These are phyloP conservation scores for Iselma pallidipennis DNA, from an alignment of 2,888 invertebrate species.

Conservation along the genomic window DNA sequence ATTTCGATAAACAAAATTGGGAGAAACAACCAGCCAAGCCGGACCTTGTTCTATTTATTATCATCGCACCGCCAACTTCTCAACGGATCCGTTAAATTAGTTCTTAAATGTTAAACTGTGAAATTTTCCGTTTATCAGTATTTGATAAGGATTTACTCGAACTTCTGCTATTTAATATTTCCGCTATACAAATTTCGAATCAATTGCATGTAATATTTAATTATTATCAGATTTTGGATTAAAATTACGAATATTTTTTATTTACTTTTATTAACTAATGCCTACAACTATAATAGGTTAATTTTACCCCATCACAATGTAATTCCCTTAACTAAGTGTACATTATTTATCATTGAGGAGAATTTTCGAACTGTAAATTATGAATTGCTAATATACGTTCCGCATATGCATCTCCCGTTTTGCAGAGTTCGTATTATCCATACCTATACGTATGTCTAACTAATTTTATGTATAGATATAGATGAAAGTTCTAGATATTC, in stretches of 20 bases:
- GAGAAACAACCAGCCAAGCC: constrained; percentile 10
- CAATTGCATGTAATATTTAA: constrained; percentile 36
- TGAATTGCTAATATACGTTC: background rate
- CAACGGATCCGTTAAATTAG: constrained; percentile 27
- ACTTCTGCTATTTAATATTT: constrained; percentile 48
- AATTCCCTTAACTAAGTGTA: background rate
- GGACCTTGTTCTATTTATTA: constrained; percentile 25
- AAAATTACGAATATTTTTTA: too few relatives aligned
- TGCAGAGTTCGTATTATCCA: background rate
- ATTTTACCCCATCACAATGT: background rate
- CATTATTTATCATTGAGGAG: background rate
- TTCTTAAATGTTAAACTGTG: constrained; percentile 28
- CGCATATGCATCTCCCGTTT: background rate
- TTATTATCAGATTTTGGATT: constrained; percentile 38
- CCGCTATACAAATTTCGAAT: constrained; percentile 40
- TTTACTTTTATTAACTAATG: too few relatives aligned
- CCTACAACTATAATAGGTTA: too few relatives aligned
- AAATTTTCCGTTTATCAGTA: constrained; percentile 39
- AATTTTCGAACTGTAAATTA: background rate
- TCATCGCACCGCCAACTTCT: constrained; percentile 17
- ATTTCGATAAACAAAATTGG: constrained; percentile 33
- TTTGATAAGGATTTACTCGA: constrained; percentile 49
- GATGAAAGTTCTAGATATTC: background rate
- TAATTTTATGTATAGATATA: background rate
- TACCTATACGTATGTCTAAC: background rate